Conservation (phyloP, 30 jellyfish, hydroid and myxozoan genomes). For the Pseudorhiza aurosa region DNA sequence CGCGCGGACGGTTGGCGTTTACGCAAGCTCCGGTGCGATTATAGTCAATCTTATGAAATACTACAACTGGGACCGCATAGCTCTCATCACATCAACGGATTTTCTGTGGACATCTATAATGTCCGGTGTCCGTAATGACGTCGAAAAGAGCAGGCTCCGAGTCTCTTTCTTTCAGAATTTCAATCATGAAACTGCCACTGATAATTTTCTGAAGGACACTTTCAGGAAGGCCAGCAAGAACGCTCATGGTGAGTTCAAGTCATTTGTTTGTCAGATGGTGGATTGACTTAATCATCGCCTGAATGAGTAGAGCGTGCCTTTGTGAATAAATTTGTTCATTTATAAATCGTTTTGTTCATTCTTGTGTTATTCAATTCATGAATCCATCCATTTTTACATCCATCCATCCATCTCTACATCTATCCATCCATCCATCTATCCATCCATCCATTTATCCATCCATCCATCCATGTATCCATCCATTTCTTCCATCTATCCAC, state of each 20-base stretch:
- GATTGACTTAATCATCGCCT: no score
- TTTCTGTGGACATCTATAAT: constrained; percentile 76
- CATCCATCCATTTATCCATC: no score
- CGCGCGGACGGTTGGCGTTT: constrained; percentile 90
- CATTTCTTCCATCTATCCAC: no score
- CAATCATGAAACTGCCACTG: constrained; percentile 43
- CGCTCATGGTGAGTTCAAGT: constrained; percentile 19
- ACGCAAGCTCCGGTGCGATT: constrained; percentile 74
- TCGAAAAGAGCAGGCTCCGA: constrained; percentile 9
- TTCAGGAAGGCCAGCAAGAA: constrained; percentile 1
- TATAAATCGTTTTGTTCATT: no score
- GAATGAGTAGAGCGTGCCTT: no score
- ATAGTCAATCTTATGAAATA: constrained; percentile 65
- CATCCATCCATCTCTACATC: no score
- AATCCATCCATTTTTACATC: no score
- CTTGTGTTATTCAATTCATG: no score
- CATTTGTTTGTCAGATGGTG: no score
- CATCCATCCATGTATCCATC: no score
- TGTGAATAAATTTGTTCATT: no score
- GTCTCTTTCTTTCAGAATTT: constrained; percentile 45
- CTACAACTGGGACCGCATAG: constrained; percentile 80
- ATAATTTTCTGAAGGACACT: neutral
- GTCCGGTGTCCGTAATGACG: constrained; percentile 61
- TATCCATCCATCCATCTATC: no score
- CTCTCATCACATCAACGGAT: constrained; percentile 74